Percentiles rank a stretch among this genome's conserved stretches.
Conservation (phyloP, 2,888 invertebrate species). For the Tinea trinotella region DNA sequence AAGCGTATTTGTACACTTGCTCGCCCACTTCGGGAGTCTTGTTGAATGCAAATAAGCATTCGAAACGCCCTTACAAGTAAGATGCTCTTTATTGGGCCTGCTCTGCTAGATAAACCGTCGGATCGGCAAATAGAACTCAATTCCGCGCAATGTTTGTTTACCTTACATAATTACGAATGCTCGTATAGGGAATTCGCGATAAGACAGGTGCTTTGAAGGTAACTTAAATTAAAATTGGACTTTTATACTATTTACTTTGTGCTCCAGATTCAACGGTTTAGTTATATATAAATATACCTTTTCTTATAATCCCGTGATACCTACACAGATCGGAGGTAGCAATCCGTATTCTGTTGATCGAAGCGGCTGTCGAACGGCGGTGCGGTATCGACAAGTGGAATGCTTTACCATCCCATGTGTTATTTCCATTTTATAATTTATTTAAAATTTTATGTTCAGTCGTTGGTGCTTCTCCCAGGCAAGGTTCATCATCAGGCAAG, state of each 20-base stretch:
- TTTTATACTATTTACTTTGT: slow-evolving; percentile 5
- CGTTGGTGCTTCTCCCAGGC: too few species aligned
- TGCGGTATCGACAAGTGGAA: too few species aligned
- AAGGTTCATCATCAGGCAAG: too few species aligned
- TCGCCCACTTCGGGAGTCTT: slow-evolving; percentile 57
- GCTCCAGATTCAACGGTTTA: background rate
- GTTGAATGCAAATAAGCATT: slow-evolving; percentile 70
- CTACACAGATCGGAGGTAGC: too few species aligned
- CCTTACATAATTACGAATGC: slow-evolving; percentile 12
- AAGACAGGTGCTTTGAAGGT: slow-evolving; percentile 1
- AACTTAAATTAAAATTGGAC: slow-evolving; percentile 11
- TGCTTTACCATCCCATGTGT: too few species aligned
- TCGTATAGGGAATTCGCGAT: slow-evolving; percentile 3
- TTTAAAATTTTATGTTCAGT: too few species aligned
- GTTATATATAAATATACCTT: too few species aligned
- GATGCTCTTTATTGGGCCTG: slow-evolving; percentile 62
- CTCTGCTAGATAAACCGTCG: slow-evolving; percentile 52
- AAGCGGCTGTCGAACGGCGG: too few species aligned
- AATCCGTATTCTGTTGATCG: too few species aligned
- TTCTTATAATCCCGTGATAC: too few species aligned
- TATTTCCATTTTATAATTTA: too few species aligned
- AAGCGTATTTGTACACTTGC: slow-evolving; percentile 55
- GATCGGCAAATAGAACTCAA: slow-evolving; percentile 37
- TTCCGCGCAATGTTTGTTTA: slow-evolving; percentile 15
- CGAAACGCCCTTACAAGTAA: slow-evolving; percentile 63